Base-by-base conservation (phyloP, 1,140 invertebrate genomes). In the Gonioctena quinquepunctata region DNA sequence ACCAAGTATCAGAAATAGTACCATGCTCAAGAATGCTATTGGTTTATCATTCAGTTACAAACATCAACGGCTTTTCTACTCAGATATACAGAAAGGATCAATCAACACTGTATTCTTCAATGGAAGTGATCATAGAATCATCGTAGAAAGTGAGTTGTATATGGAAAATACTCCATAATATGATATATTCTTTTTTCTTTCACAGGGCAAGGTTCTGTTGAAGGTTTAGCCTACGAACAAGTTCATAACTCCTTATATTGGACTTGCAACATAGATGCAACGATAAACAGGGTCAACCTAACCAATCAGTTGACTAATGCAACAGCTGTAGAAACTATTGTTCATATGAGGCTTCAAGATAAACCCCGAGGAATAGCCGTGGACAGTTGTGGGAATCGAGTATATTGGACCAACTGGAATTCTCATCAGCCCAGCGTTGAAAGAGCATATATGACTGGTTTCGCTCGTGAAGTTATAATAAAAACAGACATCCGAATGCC, bases 381-480 rank as follows among this genome's bases (percentile, higher is more conserved):
- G 4, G 93, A 96, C 78, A 89, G 90, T 42, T 96, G 95, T 81
- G 87, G 68, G 76, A 89, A 89, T 48, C 83, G 85, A 22, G 83
- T 95, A 5, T 95, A 92, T 82, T 95, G 92, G 92, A 93, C 91
- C 0, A 94, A 95, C 83, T 94, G 93, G 93, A 93, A 94, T 82
- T 85, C 88, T 63, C 82, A 88, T 50, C 83, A 86, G 52, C 93
- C 94, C 1, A 87, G 87, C 69, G 92, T 95, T 71, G 92, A 94
- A 80, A 86, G 93, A 50, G 89, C 90, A 2, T 90, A 87, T 75
- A 81, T 90, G 0, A 89, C 86, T 62, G 93, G 93, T 3, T 78
- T 84, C 74, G 84, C 85, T 13, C 77, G 88, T 8, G 86, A 93
- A 79, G 85, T 87, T 6, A 91, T 95, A 28, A 91, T 94, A 23